phyloP scores from a whole-genome alignment of 1,140 invertebrate genomes.

The Diorhabda carinulata region DNA sequence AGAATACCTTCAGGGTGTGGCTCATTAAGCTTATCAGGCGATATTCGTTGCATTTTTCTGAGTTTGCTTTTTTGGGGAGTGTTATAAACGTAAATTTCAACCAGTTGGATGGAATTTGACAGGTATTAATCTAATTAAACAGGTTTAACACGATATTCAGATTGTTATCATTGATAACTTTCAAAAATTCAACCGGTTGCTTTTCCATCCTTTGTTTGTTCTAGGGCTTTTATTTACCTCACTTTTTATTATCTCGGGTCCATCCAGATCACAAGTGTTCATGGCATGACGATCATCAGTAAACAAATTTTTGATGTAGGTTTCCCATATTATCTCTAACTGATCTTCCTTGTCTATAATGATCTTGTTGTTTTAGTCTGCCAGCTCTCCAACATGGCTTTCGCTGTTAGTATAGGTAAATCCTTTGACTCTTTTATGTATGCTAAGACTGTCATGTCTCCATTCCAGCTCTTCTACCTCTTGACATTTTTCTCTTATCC shows the following conservation, averaged over 20 bases:
- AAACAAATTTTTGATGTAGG: background rate
- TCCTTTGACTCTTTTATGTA: too few species aligned
- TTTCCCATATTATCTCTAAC: background rate
- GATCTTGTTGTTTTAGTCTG: background rate
- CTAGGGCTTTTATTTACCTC: background rate
- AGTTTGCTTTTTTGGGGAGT: background rate
- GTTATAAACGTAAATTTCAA: slow-evolving; percentile 1
- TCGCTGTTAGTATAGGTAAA: too few species aligned
- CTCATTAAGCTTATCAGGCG: slow-evolving; percentile 6
- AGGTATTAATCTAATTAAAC: background rate
- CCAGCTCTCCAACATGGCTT: background rate
- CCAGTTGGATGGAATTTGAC: background rate
- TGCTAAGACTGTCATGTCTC: too few species aligned
- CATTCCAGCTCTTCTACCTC: too few species aligned
- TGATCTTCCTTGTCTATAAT: background rate
- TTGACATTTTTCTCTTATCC: slow-evolving; percentile 20
- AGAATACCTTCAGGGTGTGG: slow-evolving; percentile 10
- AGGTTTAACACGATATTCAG: background rate
- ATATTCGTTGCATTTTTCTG: slow-evolving; percentile 2
- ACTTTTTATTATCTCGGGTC: slow-evolving; percentile 4
- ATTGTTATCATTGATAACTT: slow-evolving; percentile 1
- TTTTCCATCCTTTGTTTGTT: background rate
- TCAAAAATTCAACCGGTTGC: background rate
- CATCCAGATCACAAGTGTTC: background rate
- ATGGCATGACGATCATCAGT: background rate